Conservation (phyloP, 2,797 vertebrate species). For the Scomberomorus guttatus region DNA sequence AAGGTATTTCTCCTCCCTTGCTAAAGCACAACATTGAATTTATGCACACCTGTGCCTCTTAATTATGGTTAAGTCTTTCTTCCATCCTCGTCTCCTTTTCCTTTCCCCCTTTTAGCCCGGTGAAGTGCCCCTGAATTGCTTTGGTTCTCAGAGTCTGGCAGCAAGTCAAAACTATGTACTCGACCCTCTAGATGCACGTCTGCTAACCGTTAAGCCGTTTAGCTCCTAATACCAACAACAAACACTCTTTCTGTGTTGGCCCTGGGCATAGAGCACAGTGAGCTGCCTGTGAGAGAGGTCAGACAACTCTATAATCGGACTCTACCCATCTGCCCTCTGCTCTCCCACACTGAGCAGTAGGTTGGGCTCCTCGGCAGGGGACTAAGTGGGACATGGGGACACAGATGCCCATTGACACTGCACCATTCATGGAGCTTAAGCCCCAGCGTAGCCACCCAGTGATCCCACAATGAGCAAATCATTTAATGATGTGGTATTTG, state of each 20-base stretch:
- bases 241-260: conserved; percentile 81
- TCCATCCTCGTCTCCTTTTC: conserved; percentile 7
- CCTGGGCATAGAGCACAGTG: conserved; percentile 71
- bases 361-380: conserved; percentile 79
- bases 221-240: conserved; percentile 85
- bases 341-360: conserved; percentile 77
- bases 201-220: conserved; percentile 85
- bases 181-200: conserved; percentile 77
- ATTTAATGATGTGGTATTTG: conserved; percentile 62
- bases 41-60: conserved; percentile 46
- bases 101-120: conserved; percentile 8
- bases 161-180: conserved; percentile 74
- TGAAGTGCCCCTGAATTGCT: conserved; percentile 58
- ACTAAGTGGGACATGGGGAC: conserved; percentile 82
- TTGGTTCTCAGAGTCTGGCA: conserved; percentile 72
- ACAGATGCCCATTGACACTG: conserved; percentile 81
- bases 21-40: conserved; percentile 13
- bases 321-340: conserved; percentile 82
- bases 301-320: conserved; percentile 84
- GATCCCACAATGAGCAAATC: conserved; percentile 71
- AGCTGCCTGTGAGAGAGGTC: conserved; percentile 78
- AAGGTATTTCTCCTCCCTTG: background rate
- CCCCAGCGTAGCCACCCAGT: conserved; percentile 47
- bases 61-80: conserved; percentile 31
- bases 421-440: conserved; percentile 74